Evolutionary conservation across 30 jellyfish, hydroid and myxozoan species (phyloP).

Genomic region (Pelagia noctiluca): DNA sequence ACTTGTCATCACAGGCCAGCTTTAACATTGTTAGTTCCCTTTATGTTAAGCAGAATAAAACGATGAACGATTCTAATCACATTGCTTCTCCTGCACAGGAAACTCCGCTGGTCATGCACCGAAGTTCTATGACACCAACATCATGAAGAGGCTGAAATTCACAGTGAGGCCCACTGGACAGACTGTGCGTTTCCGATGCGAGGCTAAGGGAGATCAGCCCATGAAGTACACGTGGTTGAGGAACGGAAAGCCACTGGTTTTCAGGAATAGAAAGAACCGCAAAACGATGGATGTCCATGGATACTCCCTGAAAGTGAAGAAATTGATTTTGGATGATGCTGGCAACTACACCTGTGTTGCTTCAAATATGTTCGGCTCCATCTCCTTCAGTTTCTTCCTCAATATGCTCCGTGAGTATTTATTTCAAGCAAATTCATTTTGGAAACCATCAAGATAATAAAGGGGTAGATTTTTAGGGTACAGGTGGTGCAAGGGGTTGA

Average conservation of each 20-base stretch:
- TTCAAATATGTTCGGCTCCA: conserved; percentile 69
- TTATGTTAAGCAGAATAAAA: too few relatives aligned
- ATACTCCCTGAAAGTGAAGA: conserved; percentile 23
- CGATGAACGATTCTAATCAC: too few relatives aligned
- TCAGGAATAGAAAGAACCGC: background rate
- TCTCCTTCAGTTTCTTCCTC: conserved; percentile 77
- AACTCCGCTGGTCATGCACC: conserved; percentile 63
- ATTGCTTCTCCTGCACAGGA: background rate
- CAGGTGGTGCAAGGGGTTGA: too few relatives aligned
- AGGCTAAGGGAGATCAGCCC: conserved; percentile 69
- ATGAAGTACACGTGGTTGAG: conserved; percentile 81
- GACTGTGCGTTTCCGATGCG: conserved; percentile 74
- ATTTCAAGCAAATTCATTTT: too few relatives aligned
- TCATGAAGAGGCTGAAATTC: conserved; percentile 74
- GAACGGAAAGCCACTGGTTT: conserved; percentile 71
- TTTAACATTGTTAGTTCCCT: too few relatives aligned
- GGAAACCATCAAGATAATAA: too few relatives aligned
- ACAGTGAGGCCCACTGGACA: conserved; percentile 63
- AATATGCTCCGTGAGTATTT: conserved; percentile 68
- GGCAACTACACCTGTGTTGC: conserved; percentile 91
- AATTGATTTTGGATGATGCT: conserved; percentile 57
- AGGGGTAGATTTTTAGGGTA: too few relatives aligned
- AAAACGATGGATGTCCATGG: conserved; percentile 27
- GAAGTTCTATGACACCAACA: conserved; percentile 64
- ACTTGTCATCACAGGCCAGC: too few relatives aligned